Conservation (phyloP, 2,113 vertebrate genomes). For the Eudorcas thomsonii region DNA sequence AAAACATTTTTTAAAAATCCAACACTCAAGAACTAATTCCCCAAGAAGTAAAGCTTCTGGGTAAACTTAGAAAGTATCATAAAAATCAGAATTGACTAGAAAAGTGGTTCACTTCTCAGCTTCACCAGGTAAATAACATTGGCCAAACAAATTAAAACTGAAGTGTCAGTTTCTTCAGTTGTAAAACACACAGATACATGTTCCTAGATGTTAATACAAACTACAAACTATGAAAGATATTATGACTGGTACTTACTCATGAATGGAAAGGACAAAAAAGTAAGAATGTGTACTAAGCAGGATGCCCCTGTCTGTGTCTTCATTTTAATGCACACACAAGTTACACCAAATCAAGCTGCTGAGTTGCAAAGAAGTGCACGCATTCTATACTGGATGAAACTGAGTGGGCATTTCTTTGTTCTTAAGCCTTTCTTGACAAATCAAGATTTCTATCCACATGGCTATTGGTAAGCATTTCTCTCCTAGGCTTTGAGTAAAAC, state of each 20-base stretch:
- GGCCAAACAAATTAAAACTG: background rate
- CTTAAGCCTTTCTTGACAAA: background rate
- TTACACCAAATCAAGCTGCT: background rate
- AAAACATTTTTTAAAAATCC: background rate
- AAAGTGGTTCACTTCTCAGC: background rate
- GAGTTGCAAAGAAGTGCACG: background rate
- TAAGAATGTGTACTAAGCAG: background rate
- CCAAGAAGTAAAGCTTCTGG: background rate
- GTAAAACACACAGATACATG: background rate
- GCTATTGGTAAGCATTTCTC: background rate
- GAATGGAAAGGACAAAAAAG: background rate
- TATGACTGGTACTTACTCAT: background rate
- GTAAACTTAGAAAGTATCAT: background rate
- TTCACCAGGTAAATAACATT: background rate
- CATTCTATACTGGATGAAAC: background rate
- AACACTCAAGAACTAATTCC: background rate
- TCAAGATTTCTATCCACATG: background rate
- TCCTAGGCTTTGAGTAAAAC: background rate
- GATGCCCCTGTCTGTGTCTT: background rate
- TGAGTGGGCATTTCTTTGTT: too few relatives aligned
- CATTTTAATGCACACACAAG: background rate
- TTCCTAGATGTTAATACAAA: background rate
- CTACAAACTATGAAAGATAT: background rate
- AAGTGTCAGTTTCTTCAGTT: background rate
- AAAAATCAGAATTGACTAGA: background rate